Conservation (phyloP, 2,797 vertebrate genomes). For the Sebastes kiyomatsui region DNA sequence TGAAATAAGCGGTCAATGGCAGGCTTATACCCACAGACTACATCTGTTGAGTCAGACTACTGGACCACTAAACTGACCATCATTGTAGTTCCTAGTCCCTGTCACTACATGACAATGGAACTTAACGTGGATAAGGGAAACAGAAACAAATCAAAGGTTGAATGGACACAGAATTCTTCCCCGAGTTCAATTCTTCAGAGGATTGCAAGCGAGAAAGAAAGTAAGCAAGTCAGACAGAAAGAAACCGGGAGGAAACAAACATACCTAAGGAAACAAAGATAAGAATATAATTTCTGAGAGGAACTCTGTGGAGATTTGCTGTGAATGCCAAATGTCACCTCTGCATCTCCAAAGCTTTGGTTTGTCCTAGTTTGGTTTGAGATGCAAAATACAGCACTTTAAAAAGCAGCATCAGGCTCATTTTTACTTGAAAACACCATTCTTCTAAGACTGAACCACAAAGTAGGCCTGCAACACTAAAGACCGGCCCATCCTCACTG, state of each 20-base stretch:
- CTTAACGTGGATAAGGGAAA: neutral
- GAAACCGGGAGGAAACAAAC: conserved; percentile 40
- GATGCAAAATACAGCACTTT: conserved; percentile 47
- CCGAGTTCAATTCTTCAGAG: conserved; percentile 7
- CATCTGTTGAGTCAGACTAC: neutral
- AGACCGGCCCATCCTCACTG: neutral
- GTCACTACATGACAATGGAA: neutral
- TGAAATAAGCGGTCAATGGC: neutral
- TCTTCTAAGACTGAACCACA: neutral
- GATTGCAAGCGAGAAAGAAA: conserved; percentile 18
- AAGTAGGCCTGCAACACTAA: conserved; percentile 3
- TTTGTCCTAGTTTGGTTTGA: conserved; percentile 67
- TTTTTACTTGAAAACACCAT: neutral
- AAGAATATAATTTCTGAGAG: conserved; percentile 61
- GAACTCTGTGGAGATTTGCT: conserved; percentile 68
- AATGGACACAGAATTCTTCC: neutral
- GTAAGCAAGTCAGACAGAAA: conserved; percentile 5
- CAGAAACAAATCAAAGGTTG: neutral
- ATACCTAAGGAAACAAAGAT: conserved; percentile 49
- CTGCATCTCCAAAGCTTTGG: conserved; percentile 57
- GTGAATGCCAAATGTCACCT: conserved; percentile 73
- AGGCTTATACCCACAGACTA: neutral
- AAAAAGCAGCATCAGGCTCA: conserved; percentile 32
- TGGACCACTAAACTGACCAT: neutral
- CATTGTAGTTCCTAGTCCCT: neutral